Evolutionary conservation across 2,888 invertebrate genomes (phyloP), one percentile per base, ranked within the genome.

Genomic region (Machimus atricapillus): DNA sequence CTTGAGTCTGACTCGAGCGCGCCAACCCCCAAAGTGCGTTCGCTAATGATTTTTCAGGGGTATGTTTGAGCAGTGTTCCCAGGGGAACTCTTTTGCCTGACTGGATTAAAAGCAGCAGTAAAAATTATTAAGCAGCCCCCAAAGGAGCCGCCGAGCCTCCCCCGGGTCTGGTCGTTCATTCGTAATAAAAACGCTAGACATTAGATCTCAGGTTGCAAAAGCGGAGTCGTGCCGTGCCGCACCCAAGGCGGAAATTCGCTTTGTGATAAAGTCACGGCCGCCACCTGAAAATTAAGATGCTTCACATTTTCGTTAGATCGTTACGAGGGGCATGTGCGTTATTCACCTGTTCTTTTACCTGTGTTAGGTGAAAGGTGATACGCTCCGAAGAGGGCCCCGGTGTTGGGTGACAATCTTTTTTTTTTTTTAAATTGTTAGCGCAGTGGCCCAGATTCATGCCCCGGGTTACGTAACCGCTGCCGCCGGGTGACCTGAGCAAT

Each of bases 171-270:
- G 52, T 23, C 43, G 56, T 81, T 81, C 56, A 56, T 81, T 31
- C 52, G 52, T 81, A 81, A 81, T 81, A 52, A 52, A 81, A 16
- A 5, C 56, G 19, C 34, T 81, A 52, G 81, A 81, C 27, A 56
- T 81, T 81, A 81, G 56, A 56, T 52, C 52, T n/a, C 76, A 81
- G 81, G 81, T 81, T 19, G 56, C 31, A 56, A 76, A 8, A 8
- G 37, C 8, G 8, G 40, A 40, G 40, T 1, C 34, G 23, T 31
- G 31, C 23, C 12, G 52, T 81, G 27, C 16, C 43, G 46, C 56
- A 12, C 31, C 40, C 46, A 7, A 56, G 81, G 81, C 23, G 40
- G 43, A 78, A 37, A 34, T 37, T 76, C 37, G n/a, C n/a, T 76
- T 76, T 37, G n/a, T 34, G 34, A 76, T 76, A 76, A 76, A n/a